These are phyloP conservation scores for Brachirus orientalis DNA, from an alignment of 2,113 vertebrate genomes.

Conservation along the genomic window DNA sequence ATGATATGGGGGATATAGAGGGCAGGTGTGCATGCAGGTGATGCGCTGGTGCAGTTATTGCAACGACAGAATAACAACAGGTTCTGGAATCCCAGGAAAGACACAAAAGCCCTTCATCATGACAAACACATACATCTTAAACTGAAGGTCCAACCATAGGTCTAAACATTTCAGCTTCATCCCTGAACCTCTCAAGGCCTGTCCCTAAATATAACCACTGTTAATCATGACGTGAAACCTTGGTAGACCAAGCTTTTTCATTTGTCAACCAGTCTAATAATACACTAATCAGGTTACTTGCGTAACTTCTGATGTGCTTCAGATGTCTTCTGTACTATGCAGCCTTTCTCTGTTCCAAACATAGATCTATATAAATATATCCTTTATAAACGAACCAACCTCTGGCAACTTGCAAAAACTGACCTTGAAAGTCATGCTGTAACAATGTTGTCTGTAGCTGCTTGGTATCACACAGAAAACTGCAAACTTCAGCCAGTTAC, in stretches of 20 bases:
- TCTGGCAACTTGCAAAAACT: conserved; percentile 17
- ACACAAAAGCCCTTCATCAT: background rate
- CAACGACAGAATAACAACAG: background rate
- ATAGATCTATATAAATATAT: conserved; percentile 17
- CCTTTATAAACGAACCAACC: conserved; percentile 38
- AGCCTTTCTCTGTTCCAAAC: conserved; percentile 15
- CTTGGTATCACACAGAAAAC: background rate
- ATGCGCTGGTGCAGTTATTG: conserved; percentile 2
- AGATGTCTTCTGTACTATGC: background rate
- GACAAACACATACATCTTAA: background rate
- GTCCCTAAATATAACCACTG: conserved; percentile 21
- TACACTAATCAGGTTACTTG: background rate
- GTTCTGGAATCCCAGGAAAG: background rate
- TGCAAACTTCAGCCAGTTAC: conserved; percentile 5
- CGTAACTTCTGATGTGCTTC: conserved; percentile 2
- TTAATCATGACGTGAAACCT: background rate
- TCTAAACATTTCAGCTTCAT: background rate
- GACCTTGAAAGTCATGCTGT: conserved; percentile 27
- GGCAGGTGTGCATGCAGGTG: conserved; percentile 20
- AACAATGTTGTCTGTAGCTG: conserved; percentile 12
- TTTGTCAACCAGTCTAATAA: conserved; percentile 16
- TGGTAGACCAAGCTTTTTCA: conserved; percentile 14
- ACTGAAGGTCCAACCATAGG: background rate
- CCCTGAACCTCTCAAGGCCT: conserved; percentile 8
- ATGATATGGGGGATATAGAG: conserved; percentile 6